These are phyloP conservation scores for Bradypodion pumilum DNA, from an alignment of 2,797 vertebrate species.

Conservation along the genomic window DNA sequence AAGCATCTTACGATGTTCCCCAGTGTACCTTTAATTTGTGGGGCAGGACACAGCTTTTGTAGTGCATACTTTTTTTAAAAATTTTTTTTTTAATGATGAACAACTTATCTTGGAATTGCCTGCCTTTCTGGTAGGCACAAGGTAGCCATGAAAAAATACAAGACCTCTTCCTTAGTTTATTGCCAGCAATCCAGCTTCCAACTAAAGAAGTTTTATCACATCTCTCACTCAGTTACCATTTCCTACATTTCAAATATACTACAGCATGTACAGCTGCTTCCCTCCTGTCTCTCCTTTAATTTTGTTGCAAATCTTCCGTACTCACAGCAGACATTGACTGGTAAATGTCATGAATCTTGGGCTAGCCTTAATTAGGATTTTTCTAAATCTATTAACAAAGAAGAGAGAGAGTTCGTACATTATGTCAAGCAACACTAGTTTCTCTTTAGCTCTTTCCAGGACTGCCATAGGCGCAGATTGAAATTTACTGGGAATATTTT, in stretches of 20 bases:
- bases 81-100: slow-evolving; percentile 39
- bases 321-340: slow-evolving; percentile 59
- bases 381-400: slow-evolving; percentile 69
- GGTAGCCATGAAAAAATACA: slow-evolving; percentile 56
- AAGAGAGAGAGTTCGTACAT: slow-evolving; percentile 67
- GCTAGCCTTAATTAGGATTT: slow-evolving; percentile 65
- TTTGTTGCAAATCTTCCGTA: slow-evolving; percentile 60
- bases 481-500: slow-evolving; percentile 59
- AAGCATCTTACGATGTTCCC: background rate
- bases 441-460: slow-evolving; percentile 59
- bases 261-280: slow-evolving; percentile 46
- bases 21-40: accelerated
- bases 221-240: slow-evolving; percentile 64
- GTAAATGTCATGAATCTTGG: slow-evolving; percentile 60
- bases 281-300: slow-evolving; percentile 41
- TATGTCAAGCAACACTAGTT: slow-evolving; percentile 56
- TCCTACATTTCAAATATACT: slow-evolving; percentile 68
- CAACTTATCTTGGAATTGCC: slow-evolving; percentile 53
- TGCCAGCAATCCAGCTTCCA: slow-evolving; percentile 65
- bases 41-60: background rate
- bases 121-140: slow-evolving; percentile 49
- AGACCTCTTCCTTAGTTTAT: slow-evolving; percentile 66
- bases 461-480: slow-evolving; percentile 61
- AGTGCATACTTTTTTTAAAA: background rate
- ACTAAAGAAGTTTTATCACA: slow-evolving; percentile 68